These are phyloP conservation scores for Sigmodon hispidus DNA, from an alignment of 2,113 vertebrate genomes.

Conservation along the genomic window DNA sequence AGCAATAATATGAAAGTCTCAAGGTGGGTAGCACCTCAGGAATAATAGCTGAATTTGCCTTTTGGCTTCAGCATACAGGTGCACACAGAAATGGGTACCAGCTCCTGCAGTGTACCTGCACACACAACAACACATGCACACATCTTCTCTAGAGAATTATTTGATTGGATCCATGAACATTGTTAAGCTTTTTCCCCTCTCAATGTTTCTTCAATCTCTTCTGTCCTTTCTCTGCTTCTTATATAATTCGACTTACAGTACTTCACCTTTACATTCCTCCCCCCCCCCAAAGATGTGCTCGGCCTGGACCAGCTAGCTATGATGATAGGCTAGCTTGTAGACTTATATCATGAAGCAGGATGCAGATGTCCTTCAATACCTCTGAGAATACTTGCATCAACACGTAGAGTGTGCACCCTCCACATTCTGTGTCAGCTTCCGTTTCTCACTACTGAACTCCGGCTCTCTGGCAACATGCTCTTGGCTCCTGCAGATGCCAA, in stretches of 20 bases:
- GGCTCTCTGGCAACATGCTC: neutral
- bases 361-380: neutral
- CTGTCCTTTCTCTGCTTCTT: neutral
- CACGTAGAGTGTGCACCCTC: neutral
- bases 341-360: neutral
- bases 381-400: neutral
- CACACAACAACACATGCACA: neutral
- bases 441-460: neutral
- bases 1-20: neutral
- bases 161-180: neutral
- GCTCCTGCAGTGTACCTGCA: neutral
- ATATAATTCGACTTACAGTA: neutral
- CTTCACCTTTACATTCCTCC: neutral
- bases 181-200: neutral
- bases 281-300: neutral
- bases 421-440: neutral
- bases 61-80: too few relatives aligned
- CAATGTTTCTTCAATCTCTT: neutral
- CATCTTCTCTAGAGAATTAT: neutral
- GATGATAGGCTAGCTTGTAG: neutral
- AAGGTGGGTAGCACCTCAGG: neutral
- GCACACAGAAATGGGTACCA: too few relatives aligned
- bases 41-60: neutral
- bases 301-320: neutral
- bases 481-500: neutral